Base-by-base conservation (phyloP, 1,140 invertebrate genomes). In the Spodoptera litura region DNA sequence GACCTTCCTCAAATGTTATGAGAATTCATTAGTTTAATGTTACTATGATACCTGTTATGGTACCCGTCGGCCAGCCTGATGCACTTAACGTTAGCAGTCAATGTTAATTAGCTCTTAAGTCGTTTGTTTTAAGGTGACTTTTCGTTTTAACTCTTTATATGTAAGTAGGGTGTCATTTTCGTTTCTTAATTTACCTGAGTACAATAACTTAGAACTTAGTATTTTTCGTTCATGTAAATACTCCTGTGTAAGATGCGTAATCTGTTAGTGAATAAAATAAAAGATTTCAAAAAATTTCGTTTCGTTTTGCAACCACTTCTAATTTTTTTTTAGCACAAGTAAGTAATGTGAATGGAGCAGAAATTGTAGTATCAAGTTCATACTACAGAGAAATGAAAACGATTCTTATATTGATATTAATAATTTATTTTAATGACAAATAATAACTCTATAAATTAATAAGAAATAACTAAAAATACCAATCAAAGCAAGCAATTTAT, bases 171-270 rank as follows among this genome's bases (percentile, higher is more conserved):
- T 86, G 84, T 81, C 66, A 77, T 83, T 84, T 80, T 82, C 61
- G 80, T 83, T 81, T 86, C 81, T 85, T 84, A 81, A 75, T 88
- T 88, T 86, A 86, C 86, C 84, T 89, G 88, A 91, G 85, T 91
- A 91, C 87, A 89, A 90, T 88, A 86, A 86, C 81, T 78, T 80
- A 84, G 84, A 85, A 75, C 62, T 84, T 87, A 86, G 81, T 81
- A 80, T 84, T 79, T 83, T 89, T 62, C 72, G 78, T 81, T 79
- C 73, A 58, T 91, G 89, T 93, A 93, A 85, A 92, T 92, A 93
- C 78, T 85, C 83, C 55, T 51, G 31, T 79, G 70, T 81, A 78
- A 75, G 76, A 70, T 78, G 58, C 78, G 68, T 58, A 73, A 79
- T 73, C 66, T 79, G 55, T 81, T 81, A 79, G 77, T 72, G 71